A percentile compares a stretch with the other conserved stretches of the same genome.
These are phyloP conservation scores for Botia almorhae DNA, from an alignment of 2,797 vertebrate species.

Conservation along the genomic window DNA sequence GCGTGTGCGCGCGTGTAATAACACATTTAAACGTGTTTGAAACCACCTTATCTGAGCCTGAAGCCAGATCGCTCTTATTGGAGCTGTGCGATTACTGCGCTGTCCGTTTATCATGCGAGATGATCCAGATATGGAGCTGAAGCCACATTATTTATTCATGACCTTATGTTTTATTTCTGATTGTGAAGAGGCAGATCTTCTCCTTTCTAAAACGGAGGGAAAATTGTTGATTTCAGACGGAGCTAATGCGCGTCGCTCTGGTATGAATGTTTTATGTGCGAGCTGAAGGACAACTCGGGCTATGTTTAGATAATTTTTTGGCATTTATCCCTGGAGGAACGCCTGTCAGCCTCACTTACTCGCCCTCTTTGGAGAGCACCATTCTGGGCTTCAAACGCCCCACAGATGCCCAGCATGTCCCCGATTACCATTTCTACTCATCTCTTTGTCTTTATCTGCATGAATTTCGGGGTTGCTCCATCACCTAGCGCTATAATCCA, in stretches of 20 bases:
- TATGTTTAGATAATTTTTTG: slow-evolving; percentile 10
- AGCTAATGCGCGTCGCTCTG: slow-evolving; percentile 5
- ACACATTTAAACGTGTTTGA: neutral
- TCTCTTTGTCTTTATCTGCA: neutral
- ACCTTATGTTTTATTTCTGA: slow-evolving; percentile 54
- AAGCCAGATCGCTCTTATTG: slow-evolving; percentile 28
- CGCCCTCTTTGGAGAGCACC: slow-evolving; percentile 15
- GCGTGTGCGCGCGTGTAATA: neutral
- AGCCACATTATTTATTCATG: slow-evolving; percentile 64
- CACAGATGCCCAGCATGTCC: slow-evolving; percentile 12
- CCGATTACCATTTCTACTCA: neutral
- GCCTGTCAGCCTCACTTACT: slow-evolving; percentile 26
- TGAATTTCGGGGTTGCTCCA: neutral
- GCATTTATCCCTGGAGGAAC: slow-evolving; percentile 28
- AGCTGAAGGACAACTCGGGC: slow-evolving; percentile 37
- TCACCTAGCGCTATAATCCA: neutral
- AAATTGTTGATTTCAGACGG: slow-evolving; percentile 35
- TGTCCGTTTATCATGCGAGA: slow-evolving; percentile 53
- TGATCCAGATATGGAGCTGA: slow-evolving; percentile 45
- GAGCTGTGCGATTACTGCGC: slow-evolving; percentile 57
- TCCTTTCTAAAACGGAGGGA: neutral
- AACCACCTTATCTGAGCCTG: slow-evolving; percentile 36
- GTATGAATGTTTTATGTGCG: slow-evolving; percentile 52
- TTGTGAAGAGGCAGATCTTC: neutral
- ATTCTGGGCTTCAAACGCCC: slow-evolving; percentile 42